Percentiles rank a stretch among this genome's conserved stretches.
phyloP scores from a whole-genome alignment of 2,888 invertebrate genomes.

The Harpalus rufipes region DNA sequence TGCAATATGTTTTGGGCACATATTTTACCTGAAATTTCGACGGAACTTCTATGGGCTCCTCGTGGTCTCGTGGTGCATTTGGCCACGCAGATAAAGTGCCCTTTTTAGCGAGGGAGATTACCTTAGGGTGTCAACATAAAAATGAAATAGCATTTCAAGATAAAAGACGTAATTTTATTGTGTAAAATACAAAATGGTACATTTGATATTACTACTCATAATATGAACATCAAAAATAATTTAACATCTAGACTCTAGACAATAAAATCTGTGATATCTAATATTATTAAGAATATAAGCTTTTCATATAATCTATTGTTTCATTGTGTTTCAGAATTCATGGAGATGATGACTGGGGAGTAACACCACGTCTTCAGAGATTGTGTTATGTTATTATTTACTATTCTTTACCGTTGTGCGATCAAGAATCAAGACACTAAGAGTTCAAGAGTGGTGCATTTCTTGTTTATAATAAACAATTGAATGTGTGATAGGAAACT shows the following conservation, averaged over 20 bases:
- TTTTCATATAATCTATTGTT: background rate
- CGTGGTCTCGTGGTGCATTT: too few species aligned
- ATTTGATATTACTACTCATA: background rate
- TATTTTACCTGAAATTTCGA: too few species aligned
- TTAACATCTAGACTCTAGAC: background rate
- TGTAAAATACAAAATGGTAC: conserved; percentile 40
- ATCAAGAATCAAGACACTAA: conserved; percentile 57
- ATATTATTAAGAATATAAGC: background rate
- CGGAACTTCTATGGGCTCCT: too few species aligned
- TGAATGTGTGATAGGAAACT: conserved; percentile 40
- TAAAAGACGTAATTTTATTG: conserved; percentile 46
- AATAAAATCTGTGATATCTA: background rate
- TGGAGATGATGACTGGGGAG: conserved; percentile 98
- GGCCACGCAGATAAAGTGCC: too few species aligned
- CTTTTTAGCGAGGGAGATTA: too few species aligned
- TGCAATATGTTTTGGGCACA: too few species aligned
- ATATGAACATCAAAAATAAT: conserved; percentile 31
- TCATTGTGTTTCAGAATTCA: conserved; percentile 91
- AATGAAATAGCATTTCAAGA: background rate
- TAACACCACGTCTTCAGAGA: conserved; percentile 76
- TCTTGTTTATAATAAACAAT: conserved; percentile 60
- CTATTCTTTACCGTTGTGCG: background rate
- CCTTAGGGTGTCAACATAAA: too few species aligned
- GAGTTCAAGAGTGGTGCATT: conserved; percentile 44
- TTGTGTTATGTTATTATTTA: too few species aligned